Conservation (phyloP, 2,888 invertebrate species). For the Drosophila monieri region DNA sequence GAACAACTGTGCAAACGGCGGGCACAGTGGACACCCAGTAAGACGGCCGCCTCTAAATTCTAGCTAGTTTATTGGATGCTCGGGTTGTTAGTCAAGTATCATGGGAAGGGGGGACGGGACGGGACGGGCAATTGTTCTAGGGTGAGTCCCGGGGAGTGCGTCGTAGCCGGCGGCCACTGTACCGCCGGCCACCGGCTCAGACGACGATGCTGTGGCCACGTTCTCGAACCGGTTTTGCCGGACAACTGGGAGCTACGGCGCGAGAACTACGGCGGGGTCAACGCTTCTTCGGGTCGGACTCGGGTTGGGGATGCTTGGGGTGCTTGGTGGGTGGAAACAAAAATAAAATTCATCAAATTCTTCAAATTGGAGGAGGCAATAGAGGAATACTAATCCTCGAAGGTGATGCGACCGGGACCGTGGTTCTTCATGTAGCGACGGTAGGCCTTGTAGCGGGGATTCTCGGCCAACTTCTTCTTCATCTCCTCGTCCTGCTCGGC, state of each 20-base stretch:
- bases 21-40: slow-evolving; percentile 14
- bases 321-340: slow-evolving; percentile 18
- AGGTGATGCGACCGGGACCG: slow-evolving; percentile 95
- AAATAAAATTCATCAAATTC: slow-evolving; percentile 17
- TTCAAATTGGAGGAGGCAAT: slow-evolving; percentile 9
- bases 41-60: slow-evolving; percentile 14
- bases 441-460: slow-evolving; percentile 94
- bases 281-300: slow-evolving; percentile 26
- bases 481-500: slow-evolving; percentile 92
- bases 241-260: not conserved
- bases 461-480: slow-evolving; percentile 93
- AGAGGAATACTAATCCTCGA: slow-evolving; percentile 87
- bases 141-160: not conserved
- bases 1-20: slow-evolving; percentile 37
- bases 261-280: slow-evolving; percentile 27
- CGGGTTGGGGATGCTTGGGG: slow-evolving; percentile 13
- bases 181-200: not conserved
- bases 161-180: slow-evolving; percentile 22
- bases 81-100: slow-evolving; percentile 31
- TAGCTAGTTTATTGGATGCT: slow-evolving; percentile 36
- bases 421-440: slow-evolving; percentile 95
- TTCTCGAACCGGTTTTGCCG: slow-evolving; percentile 60
- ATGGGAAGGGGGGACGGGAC: not conserved
- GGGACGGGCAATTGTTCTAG: slow-evolving; percentile 33
- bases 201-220: slow-evolving; percentile 45